Evolutionary conservation across 1,140 invertebrate species (phyloP).

Genomic region (Drosophila orosa): DNA sequence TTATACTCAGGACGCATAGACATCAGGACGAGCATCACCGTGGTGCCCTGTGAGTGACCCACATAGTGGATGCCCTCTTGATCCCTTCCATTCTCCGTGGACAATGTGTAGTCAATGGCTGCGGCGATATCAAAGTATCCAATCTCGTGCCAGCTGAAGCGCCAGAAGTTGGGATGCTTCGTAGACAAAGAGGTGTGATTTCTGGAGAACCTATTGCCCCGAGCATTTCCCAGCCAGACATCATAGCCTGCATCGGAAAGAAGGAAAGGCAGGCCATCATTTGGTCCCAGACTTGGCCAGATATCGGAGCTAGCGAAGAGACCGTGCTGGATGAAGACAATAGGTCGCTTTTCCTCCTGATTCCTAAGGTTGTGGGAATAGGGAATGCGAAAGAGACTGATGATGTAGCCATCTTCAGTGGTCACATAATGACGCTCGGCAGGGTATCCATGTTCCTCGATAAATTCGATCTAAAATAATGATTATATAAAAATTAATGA

Average conservation of each 20-base stretch:
- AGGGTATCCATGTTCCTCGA: slow-evolving; percentile 83
- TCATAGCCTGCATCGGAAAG: slow-evolving; percentile 89
- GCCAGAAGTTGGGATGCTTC: slow-evolving; percentile 75
- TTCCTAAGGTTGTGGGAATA: slow-evolving; percentile 63
- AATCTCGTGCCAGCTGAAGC: slow-evolving; percentile 89
- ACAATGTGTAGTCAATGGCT: slow-evolving; percentile 87
- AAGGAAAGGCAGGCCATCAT: slow-evolving; percentile 84
- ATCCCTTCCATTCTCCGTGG: slow-evolving; percentile 80
- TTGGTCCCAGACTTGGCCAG: slow-evolving; percentile 85
- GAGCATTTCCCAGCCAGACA: slow-evolving; percentile 89
- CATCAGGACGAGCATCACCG: slow-evolving; percentile 86
- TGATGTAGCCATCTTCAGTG: slow-evolving; percentile 85
- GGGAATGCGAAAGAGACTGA: slow-evolving; percentile 85
- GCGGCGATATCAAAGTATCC: slow-evolving; percentile 88
- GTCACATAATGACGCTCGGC: slow-evolving; percentile 85
- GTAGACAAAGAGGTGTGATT: slow-evolving; percentile 85
- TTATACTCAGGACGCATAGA: slow-evolving; percentile 88
- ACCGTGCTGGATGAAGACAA: slow-evolving; percentile 88
- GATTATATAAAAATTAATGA: no score
- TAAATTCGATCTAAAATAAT: slow-evolving; percentile 25
- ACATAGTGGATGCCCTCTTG: slow-evolving; percentile 83
- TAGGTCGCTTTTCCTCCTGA: slow-evolving; percentile 46
- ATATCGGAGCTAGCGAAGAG: slow-evolving; percentile 86
- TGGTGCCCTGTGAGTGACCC: slow-evolving; percentile 86
- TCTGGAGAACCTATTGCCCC: slow-evolving; percentile 88